Base-by-base conservation (phyloP, 1,140 invertebrate species). In the Micrasema minimum region DNA sequence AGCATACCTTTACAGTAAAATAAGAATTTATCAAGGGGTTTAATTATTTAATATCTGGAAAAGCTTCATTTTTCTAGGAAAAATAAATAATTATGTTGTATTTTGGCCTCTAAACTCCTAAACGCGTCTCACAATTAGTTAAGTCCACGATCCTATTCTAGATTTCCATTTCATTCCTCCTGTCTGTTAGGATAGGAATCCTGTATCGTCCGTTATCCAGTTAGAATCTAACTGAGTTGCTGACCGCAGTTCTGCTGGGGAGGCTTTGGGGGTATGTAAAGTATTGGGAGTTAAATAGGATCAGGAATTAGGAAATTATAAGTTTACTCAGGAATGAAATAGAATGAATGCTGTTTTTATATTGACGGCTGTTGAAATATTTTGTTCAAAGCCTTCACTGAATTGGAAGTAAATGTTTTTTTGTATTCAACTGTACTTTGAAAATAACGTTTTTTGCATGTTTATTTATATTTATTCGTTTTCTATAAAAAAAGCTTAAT, bases 151-250 rank as follows among this genome's bases (percentile, higher is more conserved):
- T n/a, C n/a, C n/a, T n/a, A n/a, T n/a, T n/a, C n/a, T n/a, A n/a
- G 22, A 59, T 59, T 41, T 38, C 10, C 14, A 20, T 18, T 22
- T 38, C 2, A 31, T 31, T 31, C 31, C 35, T 59, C 7, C 9
- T 7, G 4, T 12, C 7, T 14, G 35, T 16, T 22, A 59, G 55
- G 37, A 41, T 59, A 41, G 16, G 37, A 59, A 59, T 59, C 37
- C 55, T 20, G 37, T 59, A 59, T 59, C 38, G 55, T 41, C 37
- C 55, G 16, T 59, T 59, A 59, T 59, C 55, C 55, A 16, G 55
- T 59, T 59, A 59, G 35, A 22, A 35, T 16, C 35, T 59, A 59
- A 59, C 55, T 59, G 31, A 41, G 55, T 59, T 59, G 37, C 55
- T 59, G 37, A 16, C 55, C 18, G 16, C 55, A 2, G 2, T 31